These are phyloP conservation scores for Gambusia yucatana DNA, from an alignment of 2,797 vertebrate species.

Conservation along the genomic window DNA sequence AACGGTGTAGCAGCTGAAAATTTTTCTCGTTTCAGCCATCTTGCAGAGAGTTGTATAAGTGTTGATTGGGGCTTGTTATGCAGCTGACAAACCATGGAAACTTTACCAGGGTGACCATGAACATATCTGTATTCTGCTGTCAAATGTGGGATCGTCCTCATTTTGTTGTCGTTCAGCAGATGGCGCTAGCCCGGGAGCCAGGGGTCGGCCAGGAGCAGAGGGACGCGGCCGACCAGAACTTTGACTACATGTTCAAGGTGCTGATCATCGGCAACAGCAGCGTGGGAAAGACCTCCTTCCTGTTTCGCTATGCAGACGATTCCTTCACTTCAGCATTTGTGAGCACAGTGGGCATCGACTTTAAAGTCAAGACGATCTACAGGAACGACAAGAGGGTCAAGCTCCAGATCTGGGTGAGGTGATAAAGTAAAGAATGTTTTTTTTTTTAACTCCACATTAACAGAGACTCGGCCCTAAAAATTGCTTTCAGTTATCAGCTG, in stretches of 20 bases:
- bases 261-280: conserved; percentile 93
- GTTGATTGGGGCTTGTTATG: neutral
- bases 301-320: conserved; percentile 91
- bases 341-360: conserved; percentile 94
- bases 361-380: conserved; percentile 93
- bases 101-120: neutral
- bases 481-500: neutral
- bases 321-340: conserved; percentile 92
- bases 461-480: neutral
- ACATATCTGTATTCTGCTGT: neutral
- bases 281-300: conserved; percentile 92
- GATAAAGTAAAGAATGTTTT: neutral
- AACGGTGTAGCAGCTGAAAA: neutral
- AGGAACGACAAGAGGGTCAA: conserved; percentile 91
- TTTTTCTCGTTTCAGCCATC: neutral
- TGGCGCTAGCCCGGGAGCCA: conserved; percentile 85
- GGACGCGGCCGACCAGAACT: conserved; percentile 90
- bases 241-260: conserved; percentile 95
- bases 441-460: neutral
- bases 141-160: neutral
- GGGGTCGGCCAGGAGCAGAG: conserved; percentile 70
- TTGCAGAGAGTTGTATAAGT: neutral
- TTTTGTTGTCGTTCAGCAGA: conserved; percentile 57
- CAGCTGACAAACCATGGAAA: neutral
- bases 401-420: conserved; percentile 91